phyloP scores from a whole-genome alignment of 1,140 invertebrate genomes.

The Nephotettix cincticeps region DNA sequence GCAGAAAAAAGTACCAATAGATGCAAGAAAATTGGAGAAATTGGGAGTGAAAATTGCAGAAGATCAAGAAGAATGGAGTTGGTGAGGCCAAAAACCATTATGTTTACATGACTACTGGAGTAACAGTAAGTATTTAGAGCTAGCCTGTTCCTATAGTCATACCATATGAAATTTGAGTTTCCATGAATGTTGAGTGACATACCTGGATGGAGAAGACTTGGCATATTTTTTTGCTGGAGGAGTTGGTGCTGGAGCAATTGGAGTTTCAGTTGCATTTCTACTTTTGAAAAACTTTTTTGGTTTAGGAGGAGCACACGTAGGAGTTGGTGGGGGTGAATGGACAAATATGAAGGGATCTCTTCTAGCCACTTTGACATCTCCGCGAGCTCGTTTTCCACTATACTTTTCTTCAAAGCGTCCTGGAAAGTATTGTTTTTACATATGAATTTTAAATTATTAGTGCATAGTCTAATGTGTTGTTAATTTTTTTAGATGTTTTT shows the following conservation, averaged over 20 bases:
- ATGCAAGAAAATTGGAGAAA: too few species aligned
- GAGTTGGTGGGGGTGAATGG: conserved; percentile 23
- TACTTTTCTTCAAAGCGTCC: conserved; percentile 13
- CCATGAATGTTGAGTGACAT: too few species aligned
- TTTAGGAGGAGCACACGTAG: conserved; percentile 52
- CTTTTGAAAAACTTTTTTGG: conserved; percentile 92
- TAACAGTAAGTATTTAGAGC: too few species aligned
- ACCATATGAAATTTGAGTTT: too few species aligned
- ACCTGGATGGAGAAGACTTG: conserved; percentile 28
- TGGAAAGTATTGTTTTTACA: neutral
- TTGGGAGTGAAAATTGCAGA: too few species aligned
- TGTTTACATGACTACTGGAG: too few species aligned
- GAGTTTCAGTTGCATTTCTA: conserved; percentile 59
- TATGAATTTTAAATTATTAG: neutral
- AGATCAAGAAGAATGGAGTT: too few species aligned
- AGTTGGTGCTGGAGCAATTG: conserved; percentile 28
- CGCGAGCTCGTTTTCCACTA: conserved; percentile 7
- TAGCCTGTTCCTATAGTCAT: too few species aligned
- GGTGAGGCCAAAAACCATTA: too few species aligned
- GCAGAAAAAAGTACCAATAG: too few species aligned
- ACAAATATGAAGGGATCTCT: conserved; percentile 26
- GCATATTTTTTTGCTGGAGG: conserved; percentile 23
- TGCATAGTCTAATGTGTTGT: neutral
- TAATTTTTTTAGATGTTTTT: neutral
- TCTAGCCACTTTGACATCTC: conserved; percentile 17